A percentile compares a stretch with the other conserved stretches of the same genome.
Evolutionary conservation across 1,140 invertebrate genomes (phyloP).

Genomic region (Drosophila paulistorum): DNA sequence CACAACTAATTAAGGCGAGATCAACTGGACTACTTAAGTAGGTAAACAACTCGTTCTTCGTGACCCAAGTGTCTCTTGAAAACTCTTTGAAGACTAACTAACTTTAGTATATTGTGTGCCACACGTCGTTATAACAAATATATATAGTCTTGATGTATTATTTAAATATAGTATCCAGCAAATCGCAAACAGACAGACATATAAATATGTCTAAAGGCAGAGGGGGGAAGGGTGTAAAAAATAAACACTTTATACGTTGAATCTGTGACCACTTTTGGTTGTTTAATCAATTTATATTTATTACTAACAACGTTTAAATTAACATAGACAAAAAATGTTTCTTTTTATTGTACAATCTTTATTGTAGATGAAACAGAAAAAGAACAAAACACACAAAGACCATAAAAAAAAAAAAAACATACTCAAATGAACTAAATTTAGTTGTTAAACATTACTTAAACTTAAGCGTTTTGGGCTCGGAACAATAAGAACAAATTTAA

Average conservation of each 20-base stretch:
- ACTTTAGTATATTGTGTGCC: too few relatives aligned
- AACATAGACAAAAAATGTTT: conserved; percentile 20
- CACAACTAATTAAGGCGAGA: too few relatives aligned
- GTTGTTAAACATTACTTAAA: conserved; percentile 8
- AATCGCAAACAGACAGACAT: too few relatives aligned
- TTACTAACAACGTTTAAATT: conserved; percentile 15
- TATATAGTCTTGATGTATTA: too few relatives aligned
- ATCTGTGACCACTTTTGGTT: neutral
- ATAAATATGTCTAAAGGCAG: neutral
- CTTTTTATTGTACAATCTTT: conserved; percentile 15
- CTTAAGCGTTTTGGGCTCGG: conserved; percentile 9
- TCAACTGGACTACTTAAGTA: too few relatives aligned
- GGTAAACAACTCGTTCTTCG: too few relatives aligned
- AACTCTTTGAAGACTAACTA: too few relatives aligned
- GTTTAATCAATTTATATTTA: conserved; percentile 11
- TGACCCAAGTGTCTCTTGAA: too few relatives aligned
- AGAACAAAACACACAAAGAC: conserved; percentile 4
- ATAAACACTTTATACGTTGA: conserved; percentile 1
- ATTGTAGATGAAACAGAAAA: conserved; percentile 14
- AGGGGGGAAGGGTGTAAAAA: neutral
- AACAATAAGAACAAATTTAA: conserved; percentile 6
- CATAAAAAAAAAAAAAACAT: neutral
- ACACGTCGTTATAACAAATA: too few relatives aligned
- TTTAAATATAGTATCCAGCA: too few relatives aligned
- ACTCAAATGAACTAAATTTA: conserved; percentile 15